Evolutionary conservation across 2,113 vertebrate species (phyloP).

Genomic region (Alligator sinensis): DNA sequence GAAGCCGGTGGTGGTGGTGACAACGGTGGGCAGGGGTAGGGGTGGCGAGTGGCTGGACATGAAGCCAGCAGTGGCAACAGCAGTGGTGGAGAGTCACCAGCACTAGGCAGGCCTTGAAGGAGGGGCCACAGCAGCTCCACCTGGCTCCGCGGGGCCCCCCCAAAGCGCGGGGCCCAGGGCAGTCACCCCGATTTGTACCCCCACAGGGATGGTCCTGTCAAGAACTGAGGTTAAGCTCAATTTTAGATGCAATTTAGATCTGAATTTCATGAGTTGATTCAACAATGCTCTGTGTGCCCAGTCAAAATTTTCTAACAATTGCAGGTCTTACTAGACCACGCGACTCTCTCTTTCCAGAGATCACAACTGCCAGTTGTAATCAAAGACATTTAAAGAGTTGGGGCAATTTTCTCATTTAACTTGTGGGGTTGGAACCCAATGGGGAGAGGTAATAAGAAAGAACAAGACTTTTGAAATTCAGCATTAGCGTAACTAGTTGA

Average conservation of each 20-base stretch:
- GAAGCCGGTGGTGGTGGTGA: too few relatives aligned
- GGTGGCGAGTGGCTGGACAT: too few relatives aligned
- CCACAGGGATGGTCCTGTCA: too few relatives aligned
- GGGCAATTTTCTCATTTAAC: constrained; percentile 43
- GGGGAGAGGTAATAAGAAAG: constrained; percentile 11
- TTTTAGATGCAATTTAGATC: background rate
- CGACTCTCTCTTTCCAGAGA: background rate
- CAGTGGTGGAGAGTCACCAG: too few relatives aligned
- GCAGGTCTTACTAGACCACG: background rate
- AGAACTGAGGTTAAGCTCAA: background rate
- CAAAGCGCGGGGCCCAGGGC: too few relatives aligned
- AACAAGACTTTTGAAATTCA: constrained; percentile 32
- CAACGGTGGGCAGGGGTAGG: too few relatives aligned
- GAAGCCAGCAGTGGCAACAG: too few relatives aligned
- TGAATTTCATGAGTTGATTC: background rate
- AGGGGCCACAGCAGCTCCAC: too few relatives aligned
- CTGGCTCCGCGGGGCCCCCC: too few relatives aligned
- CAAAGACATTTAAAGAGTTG: constrained; percentile 39
- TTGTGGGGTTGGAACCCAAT: constrained; percentile 49
- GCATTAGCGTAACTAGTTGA: constrained; percentile 28
- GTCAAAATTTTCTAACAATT: background rate
- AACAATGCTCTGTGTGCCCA: background rate
- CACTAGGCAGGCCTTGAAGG: too few relatives aligned
- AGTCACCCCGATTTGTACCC: too few relatives aligned
- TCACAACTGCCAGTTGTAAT: constrained; percentile 55